Base-by-base conservation (phyloP, 2,888 invertebrate species). In the Epinotia brunnichana region DNA sequence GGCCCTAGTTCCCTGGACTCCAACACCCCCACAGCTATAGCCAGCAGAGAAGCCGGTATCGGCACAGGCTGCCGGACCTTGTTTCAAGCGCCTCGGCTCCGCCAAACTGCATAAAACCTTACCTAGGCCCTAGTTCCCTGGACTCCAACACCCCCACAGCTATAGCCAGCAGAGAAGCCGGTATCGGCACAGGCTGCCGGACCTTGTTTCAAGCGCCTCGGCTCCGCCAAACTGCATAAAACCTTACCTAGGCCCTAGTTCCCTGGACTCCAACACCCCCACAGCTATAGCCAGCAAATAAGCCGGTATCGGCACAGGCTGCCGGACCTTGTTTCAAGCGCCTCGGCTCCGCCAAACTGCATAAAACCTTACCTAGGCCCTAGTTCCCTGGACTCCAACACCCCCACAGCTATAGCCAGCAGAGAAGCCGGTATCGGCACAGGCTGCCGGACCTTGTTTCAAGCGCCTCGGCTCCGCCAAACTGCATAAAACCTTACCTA, bases 281-380 rank as follows among this genome's bases (percentile, higher is more conserved):
- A 96, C 96, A 0, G 97, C 99, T 70, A 99, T 95, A 0, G 99
- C 98, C 61, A 99, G 94, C 68, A 99, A 92, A 84, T 99, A 99
- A 0, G 97, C 95, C 0, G 98, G 98, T 78, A 99, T 95, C 0
- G 98, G 97, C 66, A 98, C 95, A 9, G 95, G 95, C 85, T 97
- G 97, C 15, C 93, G 88, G 85, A 98, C 98, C 15, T 90, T 93
- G 0, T 94, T 87, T 74, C 88, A 94, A 24, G 90, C 93, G 4
- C 84, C 82, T 17, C 88, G 91, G 5, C 83, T 86, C 0, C 94
- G 0, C 93, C 89, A 5, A n/a, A n/a, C n/a, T n/a, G n/a, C n/a
- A n/a, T n/a, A n/a, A n/a, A n/a, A n/a, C n/a, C n/a, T n/a, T n/a
- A n/a, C 94, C 94, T 95, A 0, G 97, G 96, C 3, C 98, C 98